A percentile compares a stretch with the other conserved stretches of the same genome.
These are phyloP conservation scores for Fulica atra DNA, from an alignment of 2,113 vertebrate genomes.

Conservation along the genomic window DNA sequence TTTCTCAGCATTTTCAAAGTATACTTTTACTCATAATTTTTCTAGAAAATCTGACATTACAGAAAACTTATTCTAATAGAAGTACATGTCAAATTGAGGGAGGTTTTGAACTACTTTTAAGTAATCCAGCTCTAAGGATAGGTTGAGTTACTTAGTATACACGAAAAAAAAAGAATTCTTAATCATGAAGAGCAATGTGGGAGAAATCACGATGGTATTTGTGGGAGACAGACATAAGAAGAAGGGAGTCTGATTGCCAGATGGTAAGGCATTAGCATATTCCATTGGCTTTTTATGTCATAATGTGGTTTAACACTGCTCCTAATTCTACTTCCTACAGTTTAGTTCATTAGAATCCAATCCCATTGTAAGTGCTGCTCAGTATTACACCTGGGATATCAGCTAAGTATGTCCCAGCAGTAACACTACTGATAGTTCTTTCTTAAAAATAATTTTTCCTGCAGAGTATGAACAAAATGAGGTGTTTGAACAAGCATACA, in stretches of 20 bases:
- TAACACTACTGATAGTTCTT: not conserved
- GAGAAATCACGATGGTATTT: not conserved
- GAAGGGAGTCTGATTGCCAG: not conserved
- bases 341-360: not conserved
- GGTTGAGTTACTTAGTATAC: not conserved
- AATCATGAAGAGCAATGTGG: not conserved
- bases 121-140: not conserved
- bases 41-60: not conserved
- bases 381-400: not conserved
- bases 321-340: not conserved
- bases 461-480: not conserved
- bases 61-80: not conserved
- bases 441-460: not conserved
- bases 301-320: not conserved
- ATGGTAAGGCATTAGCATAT: not conserved
- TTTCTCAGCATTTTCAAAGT: not conserved
- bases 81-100: not conserved
- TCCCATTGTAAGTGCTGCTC: not conserved
- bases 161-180: constrained; percentile 5
- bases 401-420: not conserved
- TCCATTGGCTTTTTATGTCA: not conserved
- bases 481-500: not conserved
- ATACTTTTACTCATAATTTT: not conserved
- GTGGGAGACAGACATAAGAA: not conserved
- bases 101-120: not conserved